Evolutionary conservation across 2,888 invertebrate species (phyloP), one percentile per base, ranked within the genome.

Genomic region (Drosophila eohydei): DNA sequence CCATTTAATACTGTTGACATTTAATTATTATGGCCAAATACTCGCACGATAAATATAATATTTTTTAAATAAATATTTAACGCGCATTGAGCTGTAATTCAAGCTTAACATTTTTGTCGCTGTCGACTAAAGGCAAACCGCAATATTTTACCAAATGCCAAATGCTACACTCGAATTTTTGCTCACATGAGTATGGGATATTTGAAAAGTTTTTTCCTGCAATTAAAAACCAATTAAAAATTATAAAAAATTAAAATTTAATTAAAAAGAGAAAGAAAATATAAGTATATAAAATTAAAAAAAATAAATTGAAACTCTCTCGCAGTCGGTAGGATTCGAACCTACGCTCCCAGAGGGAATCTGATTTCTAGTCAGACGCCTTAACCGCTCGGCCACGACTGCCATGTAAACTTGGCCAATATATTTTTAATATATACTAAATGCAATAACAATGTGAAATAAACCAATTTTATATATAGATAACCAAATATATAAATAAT

Each of bases 261-360:
- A 54, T 51, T 38, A 30, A 16, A 34, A 12, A 28, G 1, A 36
- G 7, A 30, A 4, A 7, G 9, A 16, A 30, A 16, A 30, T 6
- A 40, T 16, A 30, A 8, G 12, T 26, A 4, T 9, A 21, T 2
- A 41, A 11, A 12, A 43, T 2, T n/a, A 16, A 9, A 30, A 7
- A 32, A 36, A 40, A 21, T 14, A 6, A 58, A 38, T 32, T 7
- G 0, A 4, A 0, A 6, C 0, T 0, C n/a, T 2, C 0, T 38
- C 95, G 95, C 95, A 95, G 96, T 94, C 95, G 95, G 95, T 95
- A 96, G 95, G 96, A 96, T 95, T 96, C 96, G 96, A 96, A 96
- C 96, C 96, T 96, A 95, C 95, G 96, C 96, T 95, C 96, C 96
- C 96, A 96, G 95, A 96, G 96, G 96, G 96, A 96, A 96, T 92